These are phyloP conservation scores for Agraylea sexmaculata DNA, from an alignment of 1,140 invertebrate species.

Conservation along the genomic window DNA sequence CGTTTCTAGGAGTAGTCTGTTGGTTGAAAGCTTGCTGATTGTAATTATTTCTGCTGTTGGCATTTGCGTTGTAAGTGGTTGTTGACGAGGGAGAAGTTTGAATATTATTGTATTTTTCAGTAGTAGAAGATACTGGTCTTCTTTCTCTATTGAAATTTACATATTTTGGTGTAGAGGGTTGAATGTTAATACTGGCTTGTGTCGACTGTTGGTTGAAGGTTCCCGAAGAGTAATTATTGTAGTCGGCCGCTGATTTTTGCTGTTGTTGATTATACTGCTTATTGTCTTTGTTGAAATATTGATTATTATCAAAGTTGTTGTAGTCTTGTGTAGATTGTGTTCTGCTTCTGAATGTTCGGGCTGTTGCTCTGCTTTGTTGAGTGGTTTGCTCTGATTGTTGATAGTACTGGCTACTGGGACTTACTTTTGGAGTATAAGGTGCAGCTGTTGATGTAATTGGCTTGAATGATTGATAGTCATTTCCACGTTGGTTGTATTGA, in stretches of 20 bases:
- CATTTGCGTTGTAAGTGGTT: slow-evolving; percentile 6
- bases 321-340: slow-evolving; percentile 14
- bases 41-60: no score
- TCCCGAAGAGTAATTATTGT: no score
- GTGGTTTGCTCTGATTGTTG: slow-evolving; percentile 19
- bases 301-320: slow-evolving; percentile 10
- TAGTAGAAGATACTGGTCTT: slow-evolving; percentile 4
- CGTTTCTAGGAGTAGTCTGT: no score
- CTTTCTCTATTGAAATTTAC: slow-evolving; percentile 6
- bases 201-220: slow-evolving; percentile 11
- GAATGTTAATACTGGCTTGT: no score
- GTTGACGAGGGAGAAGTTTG: slow-evolving; percentile 3
- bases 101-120: slow-evolving; percentile 1
- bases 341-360: slow-evolving; percentile 12
- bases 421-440: slow-evolving; percentile 1
- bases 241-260: slow-evolving; percentile 9
- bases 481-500: slow-evolving; percentile 16
- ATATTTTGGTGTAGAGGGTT: neutral
- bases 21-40: slow-evolving; percentile 3
- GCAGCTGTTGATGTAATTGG: slow-evolving; percentile 13
- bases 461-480: slow-evolving; percentile 1
- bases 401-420: slow-evolving; percentile 5
- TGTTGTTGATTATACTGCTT: slow-evolving; percentile 8
- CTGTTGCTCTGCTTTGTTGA: slow-evolving; percentile 8
- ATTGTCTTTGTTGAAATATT: slow-evolving; percentile 6